Evolutionary conservation across 2,113 vertebrate genomes (phyloP), one percentile per base, ranked within the genome.

Genomic region (Podarcis muralis): DNA sequence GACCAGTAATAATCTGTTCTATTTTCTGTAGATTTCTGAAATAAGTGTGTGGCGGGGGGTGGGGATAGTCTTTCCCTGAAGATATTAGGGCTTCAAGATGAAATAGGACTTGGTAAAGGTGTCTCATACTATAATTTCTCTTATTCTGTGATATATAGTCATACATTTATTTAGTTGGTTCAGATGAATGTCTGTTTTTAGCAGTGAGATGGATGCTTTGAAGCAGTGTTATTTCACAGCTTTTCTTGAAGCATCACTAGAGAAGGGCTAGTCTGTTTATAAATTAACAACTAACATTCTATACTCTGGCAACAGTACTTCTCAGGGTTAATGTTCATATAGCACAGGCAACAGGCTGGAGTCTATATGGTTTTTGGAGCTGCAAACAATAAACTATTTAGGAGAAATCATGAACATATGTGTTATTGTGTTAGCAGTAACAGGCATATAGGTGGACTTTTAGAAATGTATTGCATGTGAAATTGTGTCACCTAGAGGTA

Each of bases 291-390:
- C 23, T 25, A 0, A 15, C 1, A 62, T 32, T 84, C 11, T 57
- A 2, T 66, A 5, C 2, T 27, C 0, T 0, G 5, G 22, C 1
- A 16, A 32, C 27, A 12, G 5, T 16, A 23, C 25, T 7, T 43
- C 22, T 35, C 1, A 0, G 68, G 59, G 16, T 43, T 87, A 57
- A 71, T 30, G 13, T 20, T 59, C 68, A 40, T 71, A 53, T 74
- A 81, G 4, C 3, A 5, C 25, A 74, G 68, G 8, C 35, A 57
- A 62, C 40, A 37, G 48, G 5, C 27, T n/a, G 9, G 18, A 82
- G 5, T 6, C 0, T 0, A 0, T 32, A 2, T 8, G 71, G 0
- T 68, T 20, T 78, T 48, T 35, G 2, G 0, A 86, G 2, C 35
- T 62, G 68, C 72, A 20, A 23, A 62, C 59, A 43, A 22, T 80